Conservation (phyloP, 1,140 invertebrate genomes). For the Tetraneura akinire region DNA sequence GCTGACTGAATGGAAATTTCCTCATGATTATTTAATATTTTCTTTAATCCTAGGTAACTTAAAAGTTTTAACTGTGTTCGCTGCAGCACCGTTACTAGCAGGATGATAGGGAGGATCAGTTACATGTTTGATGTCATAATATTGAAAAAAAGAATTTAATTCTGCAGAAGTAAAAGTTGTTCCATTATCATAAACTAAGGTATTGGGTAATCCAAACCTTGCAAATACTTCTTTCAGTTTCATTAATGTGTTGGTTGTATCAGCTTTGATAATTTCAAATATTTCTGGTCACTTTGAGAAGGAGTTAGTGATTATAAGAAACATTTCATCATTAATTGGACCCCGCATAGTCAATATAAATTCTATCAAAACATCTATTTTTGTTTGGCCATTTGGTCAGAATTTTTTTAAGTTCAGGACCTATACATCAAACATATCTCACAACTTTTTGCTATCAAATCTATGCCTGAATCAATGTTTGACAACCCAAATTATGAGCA, state of each 20-base stretch:
- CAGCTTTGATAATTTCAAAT: slow-evolving; percentile 47
- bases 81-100: slow-evolving; percentile 56
- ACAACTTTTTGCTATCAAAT: no score
- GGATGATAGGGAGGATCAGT: slow-evolving; percentile 56
- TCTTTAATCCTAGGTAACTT: no score
- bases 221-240: slow-evolving; percentile 54
- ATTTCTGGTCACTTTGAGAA: slow-evolving; percentile 60
- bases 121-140: slow-evolving; percentile 54
- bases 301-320: slow-evolving; percentile 59
- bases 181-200: slow-evolving; percentile 56
- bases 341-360: slow-evolving; percentile 53
- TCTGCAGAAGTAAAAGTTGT: slow-evolving; percentile 54
- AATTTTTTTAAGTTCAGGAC: no score
- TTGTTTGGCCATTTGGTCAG: no score
- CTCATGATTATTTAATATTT: no score
- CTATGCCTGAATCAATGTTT: no score
- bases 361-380: no score
- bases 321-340: slow-evolving; percentile 56
- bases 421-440: no score
- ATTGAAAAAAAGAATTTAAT: slow-evolving; percentile 54
- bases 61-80: slow-evolving; percentile 58
- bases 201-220: slow-evolving; percentile 54
- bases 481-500: no score
- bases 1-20: no score
- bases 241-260: slow-evolving; percentile 45